Base-by-base conservation (phyloP, 2,797 vertebrate species). In the Notolepis coatsorum region DNA sequence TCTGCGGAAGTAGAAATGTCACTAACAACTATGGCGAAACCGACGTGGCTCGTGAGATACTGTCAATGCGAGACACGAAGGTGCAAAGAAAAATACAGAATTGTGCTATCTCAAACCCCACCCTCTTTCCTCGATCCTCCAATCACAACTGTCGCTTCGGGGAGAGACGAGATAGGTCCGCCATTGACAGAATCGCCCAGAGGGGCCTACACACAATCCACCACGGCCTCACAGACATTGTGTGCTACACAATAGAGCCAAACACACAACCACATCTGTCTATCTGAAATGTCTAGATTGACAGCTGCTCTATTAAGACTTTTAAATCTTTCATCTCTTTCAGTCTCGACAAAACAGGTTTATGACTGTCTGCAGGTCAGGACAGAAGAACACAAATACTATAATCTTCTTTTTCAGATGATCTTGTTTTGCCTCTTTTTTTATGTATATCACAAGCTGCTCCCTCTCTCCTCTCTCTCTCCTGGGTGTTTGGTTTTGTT, bases 401-500 rank as follows among this genome's bases (percentile, higher is more conserved):
- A 49, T 81, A 73, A 82, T 82, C 65, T 73, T 21, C 73, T 28
- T 58, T 61, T n/a, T 80, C 56, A 81, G 61, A 82, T 72, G 61
- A 82, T 72, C 59, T 80, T 80, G 73, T 80, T 71, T 77, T 71
- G 64, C 64, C 43, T 59, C 10, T 49, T 37, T 61, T 24, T 42
- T 37, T 58, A 23, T 75, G 38, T 23, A 12, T 79, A 75, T 71
- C 1, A 7, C 12, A 48, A 27, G 7, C 1, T 4, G 23, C 3
- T 10, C 50, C 54, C 12, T 66, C 41, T 39, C 50, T 61, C 62
- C 39, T 67, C 58, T 71, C 65, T 64, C 18, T 30, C 30, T 3
- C 10, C 17, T 33, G 25, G 68, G 67, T 55, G n/a, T n/a, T n/a
- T n/a, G n/a, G n/a, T n/a, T n/a, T n/a, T 64, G 55, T 64, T 17